These are phyloP conservation scores for Sesamia inferens DNA, from an alignment of 2,888 invertebrate genomes.

Conservation along the genomic window DNA sequence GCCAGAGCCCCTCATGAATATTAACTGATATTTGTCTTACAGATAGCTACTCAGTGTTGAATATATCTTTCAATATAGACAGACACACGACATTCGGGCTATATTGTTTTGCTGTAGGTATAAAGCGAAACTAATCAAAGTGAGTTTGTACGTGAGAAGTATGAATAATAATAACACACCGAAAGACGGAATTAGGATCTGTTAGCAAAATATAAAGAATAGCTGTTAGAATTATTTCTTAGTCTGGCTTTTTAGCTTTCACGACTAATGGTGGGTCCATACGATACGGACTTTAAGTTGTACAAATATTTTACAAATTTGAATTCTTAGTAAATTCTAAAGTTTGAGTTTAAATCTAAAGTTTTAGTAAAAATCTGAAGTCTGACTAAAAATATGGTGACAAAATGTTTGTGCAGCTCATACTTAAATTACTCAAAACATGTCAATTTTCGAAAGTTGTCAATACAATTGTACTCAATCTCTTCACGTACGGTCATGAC, in stretches of 20 bases:
- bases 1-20: slow-evolving; percentile 85
- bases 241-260: slow-evolving; percentile 27
- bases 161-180: slow-evolving; percentile 36
- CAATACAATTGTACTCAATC: no score
- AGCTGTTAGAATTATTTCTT: slow-evolving; percentile 9
- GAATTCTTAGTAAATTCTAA: no score
- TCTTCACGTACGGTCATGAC: no score
- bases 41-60: slow-evolving; percentile 76
- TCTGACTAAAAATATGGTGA: no score
- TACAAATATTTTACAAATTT: no score
- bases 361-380: no score
- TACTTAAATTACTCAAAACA: no score
- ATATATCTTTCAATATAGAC: slow-evolving; percentile 76
- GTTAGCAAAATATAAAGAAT: slow-evolving; percentile 30
- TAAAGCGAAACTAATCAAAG: slow-evolving; percentile 58
- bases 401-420: no score
- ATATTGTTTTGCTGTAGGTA: slow-evolving; percentile 61
- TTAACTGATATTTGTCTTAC: slow-evolving; percentile 84
- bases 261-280: not conserved
- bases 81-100: slow-evolving; percentile 69
- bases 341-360: no score
- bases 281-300: no score
- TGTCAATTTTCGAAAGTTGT: no score
- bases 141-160: slow-evolving; percentile 46
- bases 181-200: slow-evolving; percentile 23